Evolutionary conservation across 2,888 invertebrate species (phyloP).

Genomic region (Tethea ocularis): DNA sequence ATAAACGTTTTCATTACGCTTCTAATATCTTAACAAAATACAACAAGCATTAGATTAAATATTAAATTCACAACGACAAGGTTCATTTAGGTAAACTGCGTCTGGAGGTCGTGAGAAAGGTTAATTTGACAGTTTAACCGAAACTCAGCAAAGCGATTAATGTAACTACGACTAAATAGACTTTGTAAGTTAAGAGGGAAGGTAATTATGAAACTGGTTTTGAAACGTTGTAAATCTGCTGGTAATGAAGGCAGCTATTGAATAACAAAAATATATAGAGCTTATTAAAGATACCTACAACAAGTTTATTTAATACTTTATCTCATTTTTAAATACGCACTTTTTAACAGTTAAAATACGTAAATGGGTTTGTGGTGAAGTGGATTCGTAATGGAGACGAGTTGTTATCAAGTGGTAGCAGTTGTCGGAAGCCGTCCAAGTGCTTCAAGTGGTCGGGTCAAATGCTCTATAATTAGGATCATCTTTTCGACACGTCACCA

Average conservation of each 20-base stretch:
- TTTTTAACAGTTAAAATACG: neutral
- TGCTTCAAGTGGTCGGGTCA: conserved; percentile 40
- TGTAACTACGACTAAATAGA: conserved; percentile 5
- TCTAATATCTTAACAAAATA: neutral
- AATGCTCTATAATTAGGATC: conserved; percentile 34
- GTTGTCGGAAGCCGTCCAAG: conserved; percentile 32
- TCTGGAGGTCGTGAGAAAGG: conserved; percentile 16
- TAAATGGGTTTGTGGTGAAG: neutral
- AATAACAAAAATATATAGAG: too few species aligned
- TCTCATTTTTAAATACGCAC: neutral
- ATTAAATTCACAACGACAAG: conserved; percentile 1
- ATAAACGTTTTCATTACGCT: neutral
- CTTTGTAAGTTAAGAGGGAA: neutral
- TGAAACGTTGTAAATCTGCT: neutral
- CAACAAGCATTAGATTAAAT: neutral
- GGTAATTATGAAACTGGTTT: conserved; percentile 6
- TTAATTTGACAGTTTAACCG: conserved; percentile 12
- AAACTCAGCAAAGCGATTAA: conserved; percentile 5
- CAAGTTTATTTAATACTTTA: neutral
- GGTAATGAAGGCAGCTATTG: neutral
- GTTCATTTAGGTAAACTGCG: conserved; percentile 7
- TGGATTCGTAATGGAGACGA: conserved; percentile 11
- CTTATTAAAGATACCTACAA: too few species aligned
- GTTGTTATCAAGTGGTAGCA: conserved; percentile 10
- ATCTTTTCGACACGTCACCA: conserved; percentile 26